These are phyloP conservation scores for Ia io DNA, from an alignment of 2,113 vertebrate genomes.

Conservation along the genomic window DNA sequence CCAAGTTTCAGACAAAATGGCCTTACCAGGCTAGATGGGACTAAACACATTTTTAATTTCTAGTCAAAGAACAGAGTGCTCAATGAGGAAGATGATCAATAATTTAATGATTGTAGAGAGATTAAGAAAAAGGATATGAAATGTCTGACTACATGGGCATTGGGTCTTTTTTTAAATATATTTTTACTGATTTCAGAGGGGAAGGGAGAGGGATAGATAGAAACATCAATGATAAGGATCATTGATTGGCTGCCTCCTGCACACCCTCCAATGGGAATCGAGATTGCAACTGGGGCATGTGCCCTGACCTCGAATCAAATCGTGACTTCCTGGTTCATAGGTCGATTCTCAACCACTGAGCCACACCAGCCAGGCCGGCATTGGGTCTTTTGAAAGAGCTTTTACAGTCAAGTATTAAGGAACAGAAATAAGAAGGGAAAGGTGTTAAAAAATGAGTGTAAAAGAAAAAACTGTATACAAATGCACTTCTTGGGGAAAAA, in stretches of 20 bases:
- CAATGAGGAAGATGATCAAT: neutral
- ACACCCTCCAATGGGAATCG: too few species aligned
- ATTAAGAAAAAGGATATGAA: conserved; percentile 25
- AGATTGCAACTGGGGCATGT: too few species aligned
- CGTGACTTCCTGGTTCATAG: too few species aligned
- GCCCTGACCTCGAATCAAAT: too few species aligned
- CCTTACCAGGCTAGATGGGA: neutral
- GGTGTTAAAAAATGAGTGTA: neutral
- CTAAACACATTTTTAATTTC: conserved; percentile 25
- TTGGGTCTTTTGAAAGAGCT: neutral
- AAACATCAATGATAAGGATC: too few species aligned
- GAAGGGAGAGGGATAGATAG: too few species aligned
- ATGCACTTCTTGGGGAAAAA: neutral
- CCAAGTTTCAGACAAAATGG: neutral
- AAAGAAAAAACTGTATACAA: neutral
- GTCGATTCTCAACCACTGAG: too few species aligned
- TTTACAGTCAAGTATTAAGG: neutral
- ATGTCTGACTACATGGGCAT: neutral
- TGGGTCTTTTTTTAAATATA: neutral
- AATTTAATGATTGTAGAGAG: neutral
- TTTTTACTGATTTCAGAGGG: too few species aligned
- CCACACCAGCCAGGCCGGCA: neutral
- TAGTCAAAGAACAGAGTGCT: neutral
- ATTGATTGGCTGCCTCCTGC: too few species aligned
- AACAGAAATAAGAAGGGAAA: neutral